Conservation (phyloP, 1,140 invertebrate genomes). For the Adelges cooleyi region DNA sequence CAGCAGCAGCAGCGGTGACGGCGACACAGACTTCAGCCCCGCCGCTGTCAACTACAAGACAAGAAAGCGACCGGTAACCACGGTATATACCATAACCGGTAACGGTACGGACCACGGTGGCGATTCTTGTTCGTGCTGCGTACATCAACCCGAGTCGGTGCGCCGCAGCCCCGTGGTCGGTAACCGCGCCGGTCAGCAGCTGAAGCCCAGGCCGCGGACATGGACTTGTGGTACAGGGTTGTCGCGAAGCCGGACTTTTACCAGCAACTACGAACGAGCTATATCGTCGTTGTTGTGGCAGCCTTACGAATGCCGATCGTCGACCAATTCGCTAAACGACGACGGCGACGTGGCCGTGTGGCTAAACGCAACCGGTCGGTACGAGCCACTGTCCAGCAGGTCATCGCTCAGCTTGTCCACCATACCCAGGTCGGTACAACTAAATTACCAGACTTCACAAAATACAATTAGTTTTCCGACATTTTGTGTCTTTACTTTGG, state of each 20-base stretch:
- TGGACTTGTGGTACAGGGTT: constrained; percentile 5
- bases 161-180: no score
- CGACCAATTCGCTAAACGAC: constrained; percentile 23
- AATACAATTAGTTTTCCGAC: no score
- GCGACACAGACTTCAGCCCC: background rate
- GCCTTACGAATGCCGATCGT: constrained; percentile 35
- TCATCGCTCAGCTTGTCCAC: constrained; percentile 26
- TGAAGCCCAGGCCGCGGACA: background rate
- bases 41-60: constrained; percentile 17
- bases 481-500: no score
- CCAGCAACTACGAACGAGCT: constrained; percentile 32
- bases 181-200: background rate
- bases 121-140: background rate
- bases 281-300: constrained; percentile 36
- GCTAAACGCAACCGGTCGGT: constrained; percentile 15
- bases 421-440: background rate
- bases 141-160: background rate
- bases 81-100: constrained; percentile 10
- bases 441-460: no score
- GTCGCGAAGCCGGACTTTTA: constrained; percentile 2
- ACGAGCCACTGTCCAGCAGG: constrained; percentile 17
- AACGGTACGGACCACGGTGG: background rate
- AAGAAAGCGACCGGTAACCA: background rate
- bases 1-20: background rate
- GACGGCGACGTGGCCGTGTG: constrained; percentile 32